Evolutionary conservation across 2,888 invertebrate genomes (phyloP).

Genomic region (Rutpela maculata): DNA sequence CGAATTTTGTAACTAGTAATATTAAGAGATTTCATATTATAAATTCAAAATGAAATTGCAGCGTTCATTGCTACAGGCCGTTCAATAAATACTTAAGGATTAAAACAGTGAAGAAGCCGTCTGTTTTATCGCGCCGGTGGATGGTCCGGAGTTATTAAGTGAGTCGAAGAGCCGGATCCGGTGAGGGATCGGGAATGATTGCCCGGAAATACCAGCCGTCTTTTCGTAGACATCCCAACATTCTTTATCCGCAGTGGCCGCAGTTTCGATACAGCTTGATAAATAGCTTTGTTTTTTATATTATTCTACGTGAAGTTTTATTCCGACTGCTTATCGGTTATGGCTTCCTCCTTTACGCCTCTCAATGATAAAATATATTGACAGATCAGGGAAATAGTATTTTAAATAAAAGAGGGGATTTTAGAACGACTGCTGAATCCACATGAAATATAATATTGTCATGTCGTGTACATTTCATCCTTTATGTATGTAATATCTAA

Average conservation of each 20-base stretch:
- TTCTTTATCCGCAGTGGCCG: conserved; percentile 62
- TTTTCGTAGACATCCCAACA: conserved; percentile 62
- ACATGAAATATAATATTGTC: not conserved
- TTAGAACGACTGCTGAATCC: not conserved
- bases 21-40: too few species aligned
- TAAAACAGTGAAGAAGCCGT: conserved; percentile 38
- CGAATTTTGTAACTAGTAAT: too few species aligned
- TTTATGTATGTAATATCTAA: too few species aligned
- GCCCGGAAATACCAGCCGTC: conserved; percentile 67
- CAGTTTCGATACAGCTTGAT: conserved; percentile 64
- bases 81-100: conserved; percentile 24
- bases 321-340: conserved; percentile 54
- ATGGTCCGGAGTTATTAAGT: conserved; percentile 65
- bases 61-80: not conserved
- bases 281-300: conserved; percentile 64
- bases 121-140: conserved; percentile 57
- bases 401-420: not conserved
- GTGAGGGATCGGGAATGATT: conserved; percentile 64
- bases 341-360: conserved; percentile 45
- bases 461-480: not conserved
- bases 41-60: too few species aligned
- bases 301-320: conserved; percentile 57
- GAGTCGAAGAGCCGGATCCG: conserved; percentile 63
- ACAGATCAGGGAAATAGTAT: not conserved
- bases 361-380: conserved; percentile 4